Conservation (phyloP, 2,113 vertebrate genomes). For the Vulpes ferrilata region DNA sequence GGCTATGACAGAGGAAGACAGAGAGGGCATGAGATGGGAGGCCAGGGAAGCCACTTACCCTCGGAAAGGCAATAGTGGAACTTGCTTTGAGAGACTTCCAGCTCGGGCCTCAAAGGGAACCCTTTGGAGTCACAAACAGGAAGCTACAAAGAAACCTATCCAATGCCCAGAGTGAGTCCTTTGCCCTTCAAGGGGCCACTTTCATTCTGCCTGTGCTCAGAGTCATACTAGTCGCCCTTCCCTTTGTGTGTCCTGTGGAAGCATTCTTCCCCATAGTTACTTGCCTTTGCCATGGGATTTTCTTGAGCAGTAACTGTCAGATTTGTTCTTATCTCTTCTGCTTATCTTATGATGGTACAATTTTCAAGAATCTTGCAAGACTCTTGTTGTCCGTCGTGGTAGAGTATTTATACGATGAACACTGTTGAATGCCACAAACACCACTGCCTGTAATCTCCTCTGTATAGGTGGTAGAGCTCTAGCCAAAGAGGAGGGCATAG, state of each 20-base stretch:
- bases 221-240: neutral
- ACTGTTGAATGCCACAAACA: neutral
- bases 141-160: neutral
- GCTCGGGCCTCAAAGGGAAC: neutral
- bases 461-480: neutral
- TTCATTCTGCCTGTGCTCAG: neutral
- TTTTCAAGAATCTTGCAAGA: neutral
- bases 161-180: neutral
- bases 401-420: neutral
- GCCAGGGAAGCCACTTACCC: fast-evolving
- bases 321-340: neutral
- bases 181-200: neutral
- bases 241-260: too few relatives aligned
- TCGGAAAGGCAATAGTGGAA: neutral
- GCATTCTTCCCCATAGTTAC: neutral
- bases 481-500: neutral
- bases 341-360: neutral
- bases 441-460: neutral
- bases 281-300: neutral
- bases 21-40: neutral
- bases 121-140: neutral
- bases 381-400: neutral
- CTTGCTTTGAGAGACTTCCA: neutral
- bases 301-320: neutral
- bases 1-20: neutral